Conservation (phyloP, 2,797 vertebrate genomes). For the Neolamprologus multifasciatus region DNA sequence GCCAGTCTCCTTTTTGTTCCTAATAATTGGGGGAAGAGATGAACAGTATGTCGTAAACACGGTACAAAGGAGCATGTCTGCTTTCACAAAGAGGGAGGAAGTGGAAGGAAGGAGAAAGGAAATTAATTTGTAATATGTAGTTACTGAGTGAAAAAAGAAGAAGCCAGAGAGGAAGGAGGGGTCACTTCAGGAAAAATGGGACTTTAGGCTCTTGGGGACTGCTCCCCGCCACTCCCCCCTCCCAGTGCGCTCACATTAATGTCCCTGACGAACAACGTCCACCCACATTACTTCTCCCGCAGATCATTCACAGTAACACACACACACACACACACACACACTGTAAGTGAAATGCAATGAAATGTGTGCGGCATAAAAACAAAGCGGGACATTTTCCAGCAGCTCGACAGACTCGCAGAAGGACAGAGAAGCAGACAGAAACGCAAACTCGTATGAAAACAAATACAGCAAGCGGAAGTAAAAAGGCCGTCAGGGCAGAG, state of each 20-base stretch:
- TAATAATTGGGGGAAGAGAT: constrained; percentile 2
- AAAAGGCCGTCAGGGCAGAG: constrained; percentile 53
- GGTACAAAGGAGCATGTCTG: background rate
- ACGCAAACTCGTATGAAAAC: constrained; percentile 11
- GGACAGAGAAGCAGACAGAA: background rate
- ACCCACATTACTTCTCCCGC: constrained; percentile 58
- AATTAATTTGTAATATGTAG: constrained; percentile 42
- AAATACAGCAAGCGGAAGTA: constrained; percentile 59
- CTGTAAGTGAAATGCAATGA: background rate
- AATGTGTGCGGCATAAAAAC: background rate
- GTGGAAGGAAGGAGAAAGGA: constrained; percentile 21
- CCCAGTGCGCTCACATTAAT: constrained; percentile 46
- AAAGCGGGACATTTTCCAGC: background rate
- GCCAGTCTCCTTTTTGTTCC: constrained; percentile 14
- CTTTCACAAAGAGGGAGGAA: constrained; percentile 4
- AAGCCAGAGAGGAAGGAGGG: constrained; percentile 4
- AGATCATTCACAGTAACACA: constrained; percentile 30
- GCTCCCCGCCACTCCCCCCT: background rate
- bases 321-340: background rate
- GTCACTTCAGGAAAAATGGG: constrained; percentile 52
- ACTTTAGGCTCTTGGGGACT: constrained; percentile 27
- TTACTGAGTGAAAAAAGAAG: background rate
- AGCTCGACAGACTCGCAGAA: background rate
- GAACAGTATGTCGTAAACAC: constrained; percentile 25
- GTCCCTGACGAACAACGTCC: constrained; percentile 52